Percentiles rank a stretch among this genome's conserved stretches.
phyloP scores from a whole-genome alignment of 2,797 vertebrate genomes.

The Tauraco hartlaubi region DNA sequence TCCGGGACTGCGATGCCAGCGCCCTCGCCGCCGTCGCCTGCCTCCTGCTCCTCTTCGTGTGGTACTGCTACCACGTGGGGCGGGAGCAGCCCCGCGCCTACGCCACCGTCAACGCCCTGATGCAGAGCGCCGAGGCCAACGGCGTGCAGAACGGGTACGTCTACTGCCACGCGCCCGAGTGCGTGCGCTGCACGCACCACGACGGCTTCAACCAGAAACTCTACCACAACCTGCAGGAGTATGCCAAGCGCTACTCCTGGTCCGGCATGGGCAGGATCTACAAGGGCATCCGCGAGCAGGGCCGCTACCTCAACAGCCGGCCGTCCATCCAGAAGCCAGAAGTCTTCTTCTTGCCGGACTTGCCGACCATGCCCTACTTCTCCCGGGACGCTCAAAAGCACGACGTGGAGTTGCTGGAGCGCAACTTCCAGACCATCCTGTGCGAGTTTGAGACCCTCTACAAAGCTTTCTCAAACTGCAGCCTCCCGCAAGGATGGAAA shows the following conservation, averaged over 20 bases:
- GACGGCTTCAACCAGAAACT: constrained; percentile 95
- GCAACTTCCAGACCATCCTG: constrained; percentile 93
- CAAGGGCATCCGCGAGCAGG: constrained; percentile 95
- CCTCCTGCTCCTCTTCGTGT: constrained; percentile 91
- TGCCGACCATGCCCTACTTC: constrained; percentile 95
- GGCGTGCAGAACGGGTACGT: constrained; percentile 91
- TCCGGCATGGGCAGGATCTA: constrained; percentile 98
- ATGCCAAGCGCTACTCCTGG: constrained; percentile 99
- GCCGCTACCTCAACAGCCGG: constrained; percentile 89
- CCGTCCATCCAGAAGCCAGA: constrained; percentile 96
- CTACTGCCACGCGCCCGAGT: constrained; percentile 92
- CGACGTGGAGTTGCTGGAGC: constrained; percentile 95
- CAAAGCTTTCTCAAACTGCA: constrained; percentile 87
- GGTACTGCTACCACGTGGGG: constrained; percentile 97
- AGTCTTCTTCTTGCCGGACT: constrained; percentile 95
- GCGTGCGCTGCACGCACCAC: constrained; percentile 88
- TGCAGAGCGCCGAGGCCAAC: constrained; percentile 79
- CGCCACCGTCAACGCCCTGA: constrained; percentile 75
- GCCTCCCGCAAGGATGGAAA: constrained; percentile 93
- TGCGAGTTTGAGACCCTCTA: constrained; percentile 95
- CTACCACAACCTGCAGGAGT: constrained; percentile 97
- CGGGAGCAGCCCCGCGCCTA: constrained; percentile 88
- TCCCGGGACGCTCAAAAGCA: constrained; percentile 96
- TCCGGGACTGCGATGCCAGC: constrained; percentile 91
- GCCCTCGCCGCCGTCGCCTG: constrained; percentile 88